Percentiles rank a stretch among this genome's conserved stretches.
Conservation (phyloP, 2,797 vertebrate species). For the Crenuchus spilurus region DNA sequence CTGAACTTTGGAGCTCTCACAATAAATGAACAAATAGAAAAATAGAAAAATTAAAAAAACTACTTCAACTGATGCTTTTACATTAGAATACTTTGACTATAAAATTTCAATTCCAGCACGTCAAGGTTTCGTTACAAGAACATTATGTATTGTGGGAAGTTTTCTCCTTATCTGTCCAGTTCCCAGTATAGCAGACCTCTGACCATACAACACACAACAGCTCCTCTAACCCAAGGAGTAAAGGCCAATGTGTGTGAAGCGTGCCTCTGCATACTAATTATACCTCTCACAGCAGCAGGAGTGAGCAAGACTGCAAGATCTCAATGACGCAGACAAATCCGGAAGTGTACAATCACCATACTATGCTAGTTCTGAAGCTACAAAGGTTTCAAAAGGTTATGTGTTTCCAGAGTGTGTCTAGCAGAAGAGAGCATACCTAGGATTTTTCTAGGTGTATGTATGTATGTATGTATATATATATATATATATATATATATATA, state of each 20-base stretch:
- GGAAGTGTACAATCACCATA: slow-evolving; percentile 36
- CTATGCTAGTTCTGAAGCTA: slow-evolving; percentile 39
- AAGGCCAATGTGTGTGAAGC: slow-evolving; percentile 7
- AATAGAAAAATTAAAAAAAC: no score
- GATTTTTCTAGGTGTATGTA: slow-evolving; percentile 11
- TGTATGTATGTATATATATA: background rate
- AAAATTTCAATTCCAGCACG: no score
- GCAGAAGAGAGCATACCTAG: slow-evolving; percentile 29
- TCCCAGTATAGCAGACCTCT: background rate
- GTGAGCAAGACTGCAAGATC: slow-evolving; percentile 33
- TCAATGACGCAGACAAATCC: slow-evolving; percentile 22
- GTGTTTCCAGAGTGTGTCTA: slow-evolving; percentile 27
- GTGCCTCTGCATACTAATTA: slow-evolving; percentile 41
- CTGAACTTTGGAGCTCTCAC: no score
- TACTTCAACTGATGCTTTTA: no score
- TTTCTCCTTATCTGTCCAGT: background rate
- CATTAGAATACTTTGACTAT: no score
- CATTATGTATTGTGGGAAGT: background rate
- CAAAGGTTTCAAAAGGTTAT: slow-evolving; percentile 26
- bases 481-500: background rate
- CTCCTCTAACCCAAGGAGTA: slow-evolving; percentile 20
- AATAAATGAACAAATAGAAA: no score
- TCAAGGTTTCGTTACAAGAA: background rate
- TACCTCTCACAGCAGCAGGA: slow-evolving; percentile 10
- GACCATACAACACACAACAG: slow-evolving; percentile 19